Conservation (phyloP, 1,140 invertebrate species). For the Pteromalus puparum region DNA sequence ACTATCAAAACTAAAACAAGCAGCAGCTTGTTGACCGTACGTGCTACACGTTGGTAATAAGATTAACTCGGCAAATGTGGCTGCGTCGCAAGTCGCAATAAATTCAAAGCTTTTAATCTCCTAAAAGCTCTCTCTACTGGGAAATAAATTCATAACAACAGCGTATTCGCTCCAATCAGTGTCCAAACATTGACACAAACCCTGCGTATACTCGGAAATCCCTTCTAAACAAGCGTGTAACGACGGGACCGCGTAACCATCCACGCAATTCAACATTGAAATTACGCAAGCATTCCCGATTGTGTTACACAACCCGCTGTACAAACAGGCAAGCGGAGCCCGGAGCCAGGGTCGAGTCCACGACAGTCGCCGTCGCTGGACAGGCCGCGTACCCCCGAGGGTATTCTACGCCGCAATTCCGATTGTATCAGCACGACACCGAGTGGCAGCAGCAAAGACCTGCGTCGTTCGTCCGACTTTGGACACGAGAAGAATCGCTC, state of each 20-base stretch:
- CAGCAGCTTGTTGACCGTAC: too few relatives aligned
- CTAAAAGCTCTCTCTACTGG: too few relatives aligned
- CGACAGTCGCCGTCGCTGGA: constrained; percentile 51
- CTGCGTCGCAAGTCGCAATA: too few relatives aligned
- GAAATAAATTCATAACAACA: too few relatives aligned
- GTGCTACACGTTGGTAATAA: too few relatives aligned
- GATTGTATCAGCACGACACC: constrained; percentile 65
- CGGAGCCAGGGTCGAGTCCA: constrained; percentile 3
- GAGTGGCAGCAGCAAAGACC: constrained; percentile 62
- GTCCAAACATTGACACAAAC: too few relatives aligned
- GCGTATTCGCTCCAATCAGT: too few relatives aligned
- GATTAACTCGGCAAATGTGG: too few relatives aligned
- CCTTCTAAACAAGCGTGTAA: too few relatives aligned
- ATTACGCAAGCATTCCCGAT: not conserved
- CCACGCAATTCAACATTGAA: not conserved
- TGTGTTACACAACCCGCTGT: not conserved
- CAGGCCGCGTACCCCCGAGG: constrained; percentile 55
- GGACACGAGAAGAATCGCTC: constrained; percentile 69
- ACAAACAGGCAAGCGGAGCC: constrained; percentile 24
- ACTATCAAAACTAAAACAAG: too few relatives aligned
- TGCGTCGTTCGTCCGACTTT: constrained; percentile 69
- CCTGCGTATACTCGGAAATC: too few relatives aligned
- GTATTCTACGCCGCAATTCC: constrained; percentile 64
- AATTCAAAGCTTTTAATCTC: too few relatives aligned
- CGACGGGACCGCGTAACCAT: not conserved